Evolutionary conservation across 2,797 vertebrate species (phyloP).

Genomic region (Schizopygopsis pylzovi): DNA sequence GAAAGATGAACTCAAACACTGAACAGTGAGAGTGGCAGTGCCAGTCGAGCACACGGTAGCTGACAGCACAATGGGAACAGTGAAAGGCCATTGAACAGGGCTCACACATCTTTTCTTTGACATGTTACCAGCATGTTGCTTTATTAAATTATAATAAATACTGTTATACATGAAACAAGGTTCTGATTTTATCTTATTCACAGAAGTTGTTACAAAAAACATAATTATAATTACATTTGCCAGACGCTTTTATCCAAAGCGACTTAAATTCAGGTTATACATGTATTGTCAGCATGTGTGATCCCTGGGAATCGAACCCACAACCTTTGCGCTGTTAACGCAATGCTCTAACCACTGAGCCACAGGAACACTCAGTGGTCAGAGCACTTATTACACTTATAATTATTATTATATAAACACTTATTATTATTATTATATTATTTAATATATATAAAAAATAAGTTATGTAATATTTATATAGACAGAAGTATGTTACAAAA

Average conservation of each 20-base stretch:
- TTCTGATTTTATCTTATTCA: not conserved
- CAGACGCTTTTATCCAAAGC: too few species aligned
- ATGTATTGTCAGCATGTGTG: too few species aligned
- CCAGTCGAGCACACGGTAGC: constrained; percentile 8
- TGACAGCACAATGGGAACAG: not conserved
- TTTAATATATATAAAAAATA: not conserved
- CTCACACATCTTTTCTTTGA: constrained; percentile 4
- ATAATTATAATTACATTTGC: not conserved
- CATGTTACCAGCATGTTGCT: not conserved
- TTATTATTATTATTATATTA: too few species aligned
- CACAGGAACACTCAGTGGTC: too few species aligned
- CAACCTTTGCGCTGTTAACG: too few species aligned
- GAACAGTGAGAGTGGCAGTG: constrained; percentile 1
- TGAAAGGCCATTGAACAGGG: not conserved
- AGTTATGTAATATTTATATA: not conserved
- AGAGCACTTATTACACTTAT: too few species aligned
- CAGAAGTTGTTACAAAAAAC: not conserved
- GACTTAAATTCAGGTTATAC: too few species aligned
- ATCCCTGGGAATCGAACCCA: too few species aligned
- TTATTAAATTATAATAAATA: not conserved
- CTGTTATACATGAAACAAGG: not conserved
- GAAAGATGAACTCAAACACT: constrained; percentile 35
- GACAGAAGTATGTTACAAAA: not conserved
- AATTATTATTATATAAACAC: too few species aligned
- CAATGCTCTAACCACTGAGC: too few species aligned